These are phyloP conservation scores for Lagria hirta DNA, from an alignment of 2,888 invertebrate species.

Conservation along the genomic window DNA sequence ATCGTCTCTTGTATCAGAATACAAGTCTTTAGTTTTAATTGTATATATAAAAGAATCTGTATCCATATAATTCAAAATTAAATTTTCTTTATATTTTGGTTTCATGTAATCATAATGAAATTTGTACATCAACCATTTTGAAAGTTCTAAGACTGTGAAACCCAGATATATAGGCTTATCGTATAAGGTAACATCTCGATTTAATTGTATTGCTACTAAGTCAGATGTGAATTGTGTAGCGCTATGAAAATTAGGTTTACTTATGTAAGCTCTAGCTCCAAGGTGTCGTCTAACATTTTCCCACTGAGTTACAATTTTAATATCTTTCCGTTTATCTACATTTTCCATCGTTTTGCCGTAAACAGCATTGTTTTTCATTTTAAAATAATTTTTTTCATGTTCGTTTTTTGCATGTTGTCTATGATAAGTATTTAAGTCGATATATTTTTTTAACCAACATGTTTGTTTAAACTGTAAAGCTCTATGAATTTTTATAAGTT, in stretches of 20 bases:
- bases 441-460: constrained; percentile 26
- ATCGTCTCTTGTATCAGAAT: constrained; percentile 5
- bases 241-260: constrained; percentile 15
- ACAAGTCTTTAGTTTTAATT: constrained; percentile 7
- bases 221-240: constrained; percentile 2
- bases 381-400: constrained; percentile 11
- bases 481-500: constrained; percentile 16
- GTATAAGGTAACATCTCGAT: no score
- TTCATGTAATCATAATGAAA: constrained; percentile 11
- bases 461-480: constrained; percentile 20
- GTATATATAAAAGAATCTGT: constrained; percentile 6
- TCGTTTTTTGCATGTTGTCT: constrained; percentile 7
- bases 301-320: constrained; percentile 7
- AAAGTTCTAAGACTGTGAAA: constrained; percentile 1
- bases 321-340: constrained; percentile 8
- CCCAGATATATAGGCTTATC: constrained; percentile 4
- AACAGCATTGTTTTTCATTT: constrained; percentile 8
- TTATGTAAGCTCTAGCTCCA: neutral
- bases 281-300: neutral
- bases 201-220: constrained; percentile 3
- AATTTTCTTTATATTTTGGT: constrained; percentile 4
- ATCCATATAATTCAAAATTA: constrained; percentile 4
- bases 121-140: constrained; percentile 3
- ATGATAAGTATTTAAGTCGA: constrained; percentile 24
- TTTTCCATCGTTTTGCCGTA: constrained; percentile 14